Evolutionary conservation across 2,113 vertebrate species (phyloP), one percentile per base, ranked within the genome.

Genomic region (Xenopus borealis): DNA sequence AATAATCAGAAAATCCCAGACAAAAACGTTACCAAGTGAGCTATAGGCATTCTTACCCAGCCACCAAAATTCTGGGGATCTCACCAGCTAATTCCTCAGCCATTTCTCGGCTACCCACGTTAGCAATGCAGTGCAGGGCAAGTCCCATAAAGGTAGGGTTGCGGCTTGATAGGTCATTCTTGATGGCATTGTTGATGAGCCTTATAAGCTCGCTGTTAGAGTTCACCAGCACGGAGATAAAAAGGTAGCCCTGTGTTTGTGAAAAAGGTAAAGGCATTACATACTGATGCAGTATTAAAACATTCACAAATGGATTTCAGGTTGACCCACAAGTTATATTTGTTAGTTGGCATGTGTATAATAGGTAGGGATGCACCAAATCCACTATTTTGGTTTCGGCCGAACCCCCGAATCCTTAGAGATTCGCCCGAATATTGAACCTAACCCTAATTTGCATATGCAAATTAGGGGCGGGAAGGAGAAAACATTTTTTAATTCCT

Each of bases 81-180:
- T 93, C 92, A 68, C 88, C 91, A 30, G 90, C 91, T 58, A 92
- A 91, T 0, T 89, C 90, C 67, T 92, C 91, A 0, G 90, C 90
- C 91, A 92, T 92, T 80, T 92, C 89, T 0, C 89, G 78, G 78
- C 91, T 92, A 23, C 91, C 89, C 76, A 92, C 90, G 0, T 91
- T 92, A 71, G 91, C 91, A 2, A 92, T 92, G 59, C 91, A 92
- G 14, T 92, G 90, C 79, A 92, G 75, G 13, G 91, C 91, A 1
- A 92, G 83, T 0, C 89, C 88, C 89, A 92, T 92, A 80, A 91
- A 91, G 16, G 86, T 91, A 33, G 90, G 90, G 79, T 92, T 92
- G 0, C 90, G 83, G 81, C 90, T 92, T 63, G 90, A 89, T 78
- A 92, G 82, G 63, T 92, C 90, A 0, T 92, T 92, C 85, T 90